Evolutionary conservation across 2,888 invertebrate genomes (phyloP), one percentile per base, ranked within the genome.

Genomic region (Agonopterix arenella): DNA sequence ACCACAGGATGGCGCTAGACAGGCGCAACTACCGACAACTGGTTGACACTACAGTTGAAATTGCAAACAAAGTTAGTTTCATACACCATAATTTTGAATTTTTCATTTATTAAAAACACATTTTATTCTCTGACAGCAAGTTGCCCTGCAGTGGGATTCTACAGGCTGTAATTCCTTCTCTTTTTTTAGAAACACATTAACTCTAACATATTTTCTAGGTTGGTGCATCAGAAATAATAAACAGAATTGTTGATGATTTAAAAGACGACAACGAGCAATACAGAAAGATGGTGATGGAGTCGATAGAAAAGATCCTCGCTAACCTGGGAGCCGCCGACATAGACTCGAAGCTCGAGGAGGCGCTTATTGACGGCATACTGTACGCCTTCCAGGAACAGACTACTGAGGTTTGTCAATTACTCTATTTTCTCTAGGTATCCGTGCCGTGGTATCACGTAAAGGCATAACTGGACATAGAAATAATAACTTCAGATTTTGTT

Each of bases 321-420:
- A 98, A 98, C 82, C 90, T 99, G 54, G 99, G 99, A 11, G 98
- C 99, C 0, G 97, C 98, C 0, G 99, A 99, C 73, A 98, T 99
- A 47, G 99, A 99, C 83, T 97, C 98, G 0, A 92, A 99, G 44
- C 90, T 99, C 2, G 99, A 99, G 79, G 99, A 99, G 84, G 99
- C 99, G 70, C 93, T 99, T 37, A 99, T 99, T 78, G 99, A 99
- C 74, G 99, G 99, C 62, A 99, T 99, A 61, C 89, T 99, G 43
- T 99, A 99, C 75, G 99, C 99, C 55, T 99, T 99, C 91, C 99
- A 99, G 86, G 99, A 99, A 91, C 99, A 99, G 89, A 99, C 99
- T 2, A 98, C 98, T 10, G 99, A 99, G 91, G 95, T 94, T 73
- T 72, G 59, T 53, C 45, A 13, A 13, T 13, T 13, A 13, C 13